Conservation (phyloP, 2,888 invertebrate species). For the Orthosia gothica region DNA sequence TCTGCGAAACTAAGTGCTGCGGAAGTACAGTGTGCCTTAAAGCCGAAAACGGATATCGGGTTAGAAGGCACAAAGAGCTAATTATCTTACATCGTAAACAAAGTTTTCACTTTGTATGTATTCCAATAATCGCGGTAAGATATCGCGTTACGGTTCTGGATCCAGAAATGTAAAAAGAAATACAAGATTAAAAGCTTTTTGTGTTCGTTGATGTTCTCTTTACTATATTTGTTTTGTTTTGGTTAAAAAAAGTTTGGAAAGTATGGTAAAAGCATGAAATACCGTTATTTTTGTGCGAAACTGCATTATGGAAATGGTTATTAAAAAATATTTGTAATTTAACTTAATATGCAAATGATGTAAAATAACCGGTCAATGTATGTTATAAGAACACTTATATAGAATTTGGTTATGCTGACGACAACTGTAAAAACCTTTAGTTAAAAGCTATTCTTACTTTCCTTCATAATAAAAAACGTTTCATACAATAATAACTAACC, state of each 20-base stretch:
- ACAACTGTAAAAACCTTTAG: neutral
- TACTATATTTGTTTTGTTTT: neutral
- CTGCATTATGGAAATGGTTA: neutral
- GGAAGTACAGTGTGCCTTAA: conserved; percentile 65
- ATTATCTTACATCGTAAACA: conserved; percentile 60
- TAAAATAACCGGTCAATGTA: neutral
- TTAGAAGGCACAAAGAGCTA: conserved; percentile 68
- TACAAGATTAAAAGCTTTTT: conserved; percentile 51
- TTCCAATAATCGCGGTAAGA: conserved; percentile 56
- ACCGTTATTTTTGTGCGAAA: too few relatives aligned
- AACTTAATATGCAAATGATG: neutral
- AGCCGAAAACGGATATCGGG: conserved; percentile 72
- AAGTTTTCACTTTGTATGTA: conserved; percentile 64
- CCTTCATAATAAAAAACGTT: neutral
- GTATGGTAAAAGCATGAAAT: neutral
- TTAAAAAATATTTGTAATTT: neutral
- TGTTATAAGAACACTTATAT: too few relatives aligned
- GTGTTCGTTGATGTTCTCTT: neutral
- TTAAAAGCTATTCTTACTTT: neutral
- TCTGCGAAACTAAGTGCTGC: conserved; percentile 65
- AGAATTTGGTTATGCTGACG: too few relatives aligned
- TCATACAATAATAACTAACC: neutral
- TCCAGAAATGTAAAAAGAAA: conserved; percentile 31
- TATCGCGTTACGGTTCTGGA: conserved; percentile 46
- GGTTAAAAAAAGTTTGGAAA: too few relatives aligned